Percentiles rank a stretch among this genome's conserved stretches.
Conservation (phyloP, 2,888 invertebrate genomes). For the Apodemia duryi region DNA sequence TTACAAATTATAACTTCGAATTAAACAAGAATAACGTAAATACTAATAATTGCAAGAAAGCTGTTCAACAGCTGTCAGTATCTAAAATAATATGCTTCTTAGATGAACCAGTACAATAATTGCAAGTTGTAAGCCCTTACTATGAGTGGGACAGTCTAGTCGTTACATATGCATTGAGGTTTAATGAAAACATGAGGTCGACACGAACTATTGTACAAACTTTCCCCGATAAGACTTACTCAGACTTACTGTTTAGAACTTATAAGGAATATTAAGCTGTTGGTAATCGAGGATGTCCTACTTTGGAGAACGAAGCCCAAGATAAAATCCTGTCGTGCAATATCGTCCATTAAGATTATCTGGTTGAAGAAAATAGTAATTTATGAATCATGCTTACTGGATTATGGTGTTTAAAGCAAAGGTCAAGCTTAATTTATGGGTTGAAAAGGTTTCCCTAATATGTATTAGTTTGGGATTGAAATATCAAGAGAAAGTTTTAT, state of each 20-base stretch:
- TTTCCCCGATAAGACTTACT: conserved; percentile 1
- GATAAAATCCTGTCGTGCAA: conserved; percentile 18
- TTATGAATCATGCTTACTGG: conserved; percentile 14
- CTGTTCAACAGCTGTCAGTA: too few relatives aligned
- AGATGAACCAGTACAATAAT: conserved; percentile 2
- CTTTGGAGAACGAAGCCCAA: conserved; percentile 11
- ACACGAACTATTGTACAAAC: conserved; percentile 17
- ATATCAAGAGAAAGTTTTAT: background rate
- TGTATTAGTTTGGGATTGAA: background rate
- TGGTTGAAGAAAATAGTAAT: conserved; percentile 15
- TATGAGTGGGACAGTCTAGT: conserved; percentile 16
- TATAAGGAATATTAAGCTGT: conserved; percentile 31
- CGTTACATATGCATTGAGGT: conserved; percentile 29
- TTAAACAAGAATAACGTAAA: too few relatives aligned
- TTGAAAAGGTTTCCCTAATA: background rate
- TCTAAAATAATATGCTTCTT: background rate
- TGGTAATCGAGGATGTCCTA: conserved; percentile 20
- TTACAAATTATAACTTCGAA: too few relatives aligned
- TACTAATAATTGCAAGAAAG: too few relatives aligned
- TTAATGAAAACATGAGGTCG: conserved; percentile 31
- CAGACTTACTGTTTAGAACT: conserved; percentile 27
- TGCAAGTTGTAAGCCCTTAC: conserved; percentile 5
- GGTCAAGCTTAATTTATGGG: background rate
- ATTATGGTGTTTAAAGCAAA: conserved; percentile 6
- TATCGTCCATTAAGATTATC: conserved; percentile 16